Conservation (phyloP, 2,888 invertebrate genomes). For the Epistrophe grossulariae region DNA sequence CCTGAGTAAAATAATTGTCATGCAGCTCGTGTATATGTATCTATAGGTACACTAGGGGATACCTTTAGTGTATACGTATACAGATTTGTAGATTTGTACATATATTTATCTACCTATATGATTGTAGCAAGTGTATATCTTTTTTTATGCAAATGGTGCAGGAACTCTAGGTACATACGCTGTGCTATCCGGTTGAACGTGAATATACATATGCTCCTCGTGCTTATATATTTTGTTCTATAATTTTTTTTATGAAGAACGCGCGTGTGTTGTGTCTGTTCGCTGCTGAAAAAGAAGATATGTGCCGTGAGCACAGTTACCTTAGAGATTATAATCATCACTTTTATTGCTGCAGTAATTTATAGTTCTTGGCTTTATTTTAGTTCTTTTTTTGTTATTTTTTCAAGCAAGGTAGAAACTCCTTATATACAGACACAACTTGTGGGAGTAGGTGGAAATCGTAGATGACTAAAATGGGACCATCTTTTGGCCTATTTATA, state of each 20-base stretch:
- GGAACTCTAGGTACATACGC: slow-evolving; percentile 36
- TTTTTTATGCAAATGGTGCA: slow-evolving; percentile 61
- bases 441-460: slow-evolving; percentile 28
- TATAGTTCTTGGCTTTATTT: slow-evolving; percentile 38
- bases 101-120: slow-evolving; percentile 30
- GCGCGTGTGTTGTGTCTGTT: slow-evolving; percentile 29
- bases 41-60: neutral
- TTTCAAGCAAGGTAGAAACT: slow-evolving; percentile 17
- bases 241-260: neutral
- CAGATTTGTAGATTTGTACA: neutral
- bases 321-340: slow-evolving; percentile 66
- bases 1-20: slow-evolving; percentile 60
- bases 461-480: slow-evolving; percentile 37
- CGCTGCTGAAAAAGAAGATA: slow-evolving; percentile 9
- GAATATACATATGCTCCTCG: slow-evolving; percentile 4
- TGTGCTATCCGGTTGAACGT: slow-evolving; percentile 20
- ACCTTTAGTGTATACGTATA: neutral
- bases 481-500: slow-evolving; percentile 61
- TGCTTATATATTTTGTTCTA: neutral
- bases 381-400: neutral
- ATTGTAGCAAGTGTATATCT: slow-evolving; percentile 30
- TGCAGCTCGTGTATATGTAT: slow-evolving; percentile 30
- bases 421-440: neutral
- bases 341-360: slow-evolving; percentile 67
- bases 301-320: slow-evolving; percentile 61